phyloP scores from a whole-genome alignment of 2,797 vertebrate species.

The Austrolebias charrua region DNA sequence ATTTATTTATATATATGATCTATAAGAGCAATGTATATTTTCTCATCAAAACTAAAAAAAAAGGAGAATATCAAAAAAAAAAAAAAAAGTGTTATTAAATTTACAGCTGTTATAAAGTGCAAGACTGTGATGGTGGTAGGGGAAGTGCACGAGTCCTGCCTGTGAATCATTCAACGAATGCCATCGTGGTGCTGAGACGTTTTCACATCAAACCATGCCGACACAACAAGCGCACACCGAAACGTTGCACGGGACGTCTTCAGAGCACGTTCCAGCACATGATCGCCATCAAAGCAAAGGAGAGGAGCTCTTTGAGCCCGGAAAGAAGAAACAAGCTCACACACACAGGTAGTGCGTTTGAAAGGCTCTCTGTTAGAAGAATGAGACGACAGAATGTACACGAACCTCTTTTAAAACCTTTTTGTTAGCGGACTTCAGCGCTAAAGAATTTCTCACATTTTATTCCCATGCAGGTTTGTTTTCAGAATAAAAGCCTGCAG shows the following conservation, averaged over 20 bases:
- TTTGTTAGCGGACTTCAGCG: not conserved
- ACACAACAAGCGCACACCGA: slow-evolving; percentile 38
- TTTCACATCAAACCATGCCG: slow-evolving; percentile 49
- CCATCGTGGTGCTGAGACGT: slow-evolving; percentile 17
- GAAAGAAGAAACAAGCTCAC: not conserved
- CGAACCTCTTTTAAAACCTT: too few species aligned
- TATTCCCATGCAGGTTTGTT: slow-evolving; percentile 1
- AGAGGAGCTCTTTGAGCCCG: slow-evolving; percentile 39
- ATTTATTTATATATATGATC: slow-evolving; percentile 43
- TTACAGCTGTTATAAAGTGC: slow-evolving; percentile 61
- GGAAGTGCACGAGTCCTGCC: slow-evolving; percentile 56
- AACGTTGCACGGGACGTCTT: slow-evolving; percentile 36
- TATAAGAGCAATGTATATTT: slow-evolving; percentile 18
- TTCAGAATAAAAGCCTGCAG: slow-evolving; percentile 1
- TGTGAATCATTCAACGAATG: slow-evolving; percentile 14
- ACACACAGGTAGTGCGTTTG: not conserved
- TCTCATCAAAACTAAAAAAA: slow-evolving; percentile 36
- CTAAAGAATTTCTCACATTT: not conserved
- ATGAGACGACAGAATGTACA: too few species aligned
- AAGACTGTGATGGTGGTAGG: slow-evolving; percentile 40
- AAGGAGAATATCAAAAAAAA: slow-evolving; percentile 45
- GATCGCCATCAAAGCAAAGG: slow-evolving; percentile 18
- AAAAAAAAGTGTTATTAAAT: slow-evolving; percentile 35
- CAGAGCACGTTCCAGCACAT: slow-evolving; percentile 16
- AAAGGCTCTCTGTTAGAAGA: too few species aligned